Percentiles rank a stretch among this genome's conserved stretches.
These are phyloP conservation scores for Phocides pigmalion DNA, from an alignment of 1,140 invertebrate genomes.

Conservation along the genomic window DNA sequence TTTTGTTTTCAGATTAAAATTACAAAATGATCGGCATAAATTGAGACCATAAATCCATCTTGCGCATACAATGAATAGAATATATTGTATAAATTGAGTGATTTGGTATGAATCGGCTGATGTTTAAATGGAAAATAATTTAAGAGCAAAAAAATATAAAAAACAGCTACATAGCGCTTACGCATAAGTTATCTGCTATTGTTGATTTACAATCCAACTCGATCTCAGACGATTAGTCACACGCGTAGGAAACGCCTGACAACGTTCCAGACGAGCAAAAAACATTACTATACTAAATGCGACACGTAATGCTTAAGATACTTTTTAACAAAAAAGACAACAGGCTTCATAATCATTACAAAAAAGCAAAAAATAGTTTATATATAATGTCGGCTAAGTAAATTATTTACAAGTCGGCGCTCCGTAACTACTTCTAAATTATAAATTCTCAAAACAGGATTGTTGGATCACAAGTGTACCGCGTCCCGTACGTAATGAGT, in stretches of 20 bases:
- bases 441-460: too few relatives aligned
- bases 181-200: constrained; percentile 51
- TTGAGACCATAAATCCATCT: not conserved
- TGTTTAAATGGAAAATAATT: not conserved
- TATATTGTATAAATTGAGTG: not conserved
- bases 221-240: constrained; percentile 57
- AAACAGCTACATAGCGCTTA: constrained; percentile 39
- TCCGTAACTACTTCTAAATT: too few relatives aligned
- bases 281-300: constrained; percentile 8
- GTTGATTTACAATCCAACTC: constrained; percentile 55
- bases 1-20: constrained; percentile 1
- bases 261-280: constrained; percentile 36
- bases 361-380: too few relatives aligned
- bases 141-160: constrained; percentile 3
- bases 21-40: not conserved
- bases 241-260: constrained; percentile 44
- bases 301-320: not conserved
- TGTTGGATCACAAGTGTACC: too few relatives aligned
- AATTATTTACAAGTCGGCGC: too few relatives aligned
- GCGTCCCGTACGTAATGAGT: too few relatives aligned
- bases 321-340: too few relatives aligned
- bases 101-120: too few relatives aligned
- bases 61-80: not conserved
- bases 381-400: not conserved
- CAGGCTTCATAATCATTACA: too few relatives aligned